These are phyloP conservation scores for Apogon talboti DNA, from an alignment of 2,797 vertebrate genomes.

Conservation along the genomic window DNA sequence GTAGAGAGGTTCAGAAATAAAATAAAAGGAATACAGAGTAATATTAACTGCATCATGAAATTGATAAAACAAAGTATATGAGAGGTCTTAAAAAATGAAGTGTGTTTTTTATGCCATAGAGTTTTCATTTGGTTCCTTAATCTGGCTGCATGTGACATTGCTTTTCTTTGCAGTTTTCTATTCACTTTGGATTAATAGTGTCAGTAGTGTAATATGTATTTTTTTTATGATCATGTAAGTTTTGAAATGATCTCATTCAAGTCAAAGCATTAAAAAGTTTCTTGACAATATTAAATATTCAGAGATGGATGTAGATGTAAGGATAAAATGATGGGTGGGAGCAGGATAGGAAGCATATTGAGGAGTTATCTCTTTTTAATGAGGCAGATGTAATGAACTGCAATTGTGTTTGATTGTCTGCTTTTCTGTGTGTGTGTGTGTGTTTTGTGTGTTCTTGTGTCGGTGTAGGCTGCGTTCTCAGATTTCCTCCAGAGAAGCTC, in stretches of 20 bases:
- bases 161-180: not conserved
- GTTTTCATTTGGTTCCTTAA: not conserved
- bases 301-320: slow-evolving; percentile 3
- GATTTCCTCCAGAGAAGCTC: slow-evolving; percentile 99
- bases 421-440: slow-evolving; percentile 32
- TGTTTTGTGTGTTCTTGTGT: slow-evolving; percentile 39
- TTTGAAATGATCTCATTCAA: not conserved
- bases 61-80: not conserved
- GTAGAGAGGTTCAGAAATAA: no score
- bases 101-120: not conserved
- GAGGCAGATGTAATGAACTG: slow-evolving; percentile 52
- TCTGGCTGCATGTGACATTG: not conserved
- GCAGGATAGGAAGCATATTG: slow-evolving; percentile 27
- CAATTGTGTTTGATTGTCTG: slow-evolving; percentile 54
- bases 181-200: not conserved
- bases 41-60: not conserved
- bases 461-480: slow-evolving; percentile 93
- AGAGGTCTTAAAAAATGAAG: not conserved
- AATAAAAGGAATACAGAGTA: not conserved
- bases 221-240: not conserved
- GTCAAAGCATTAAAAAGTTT: not conserved
- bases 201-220: not conserved
- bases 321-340: slow-evolving; percentile 21
- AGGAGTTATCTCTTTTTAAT: slow-evolving; percentile 51
- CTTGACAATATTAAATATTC: not conserved